Conservation (phyloP, 2,888 invertebrate species). For the Drosophila differens region DNA sequence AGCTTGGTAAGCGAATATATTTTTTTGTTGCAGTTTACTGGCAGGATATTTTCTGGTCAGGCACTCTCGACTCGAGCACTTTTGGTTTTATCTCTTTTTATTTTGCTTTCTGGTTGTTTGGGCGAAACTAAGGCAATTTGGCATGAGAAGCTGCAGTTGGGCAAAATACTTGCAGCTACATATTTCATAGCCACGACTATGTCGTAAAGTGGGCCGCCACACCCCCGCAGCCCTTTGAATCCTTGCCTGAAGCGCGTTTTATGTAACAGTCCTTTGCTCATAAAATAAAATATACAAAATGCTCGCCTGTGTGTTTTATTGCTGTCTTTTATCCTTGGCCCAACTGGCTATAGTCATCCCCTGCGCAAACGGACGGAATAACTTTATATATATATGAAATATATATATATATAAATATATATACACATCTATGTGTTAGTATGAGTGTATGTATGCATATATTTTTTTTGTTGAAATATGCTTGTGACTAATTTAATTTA, state of each 20-base stretch:
- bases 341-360: slow-evolving; percentile 21
- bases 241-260: slow-evolving; percentile 66
- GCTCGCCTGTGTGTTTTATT: slow-evolving; percentile 57
- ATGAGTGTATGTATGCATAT: slow-evolving; percentile 10
- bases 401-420: slow-evolving; percentile 15
- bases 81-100: slow-evolving; percentile 28
- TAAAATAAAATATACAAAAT: slow-evolving; percentile 68
- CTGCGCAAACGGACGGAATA: slow-evolving; percentile 12
- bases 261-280: slow-evolving; percentile 69
- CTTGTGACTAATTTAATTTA: slow-evolving; percentile 80
- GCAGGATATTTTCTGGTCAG: background rate
- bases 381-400: slow-evolving; percentile 43
- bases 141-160: slow-evolving; percentile 43
- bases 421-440: background rate
- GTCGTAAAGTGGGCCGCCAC: slow-evolving; percentile 57
- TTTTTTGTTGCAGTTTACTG: background rate
- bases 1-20: background rate
- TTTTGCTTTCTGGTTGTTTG: slow-evolving; percentile 9
- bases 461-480: slow-evolving; percentile 70
- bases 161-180: slow-evolving; percentile 43
- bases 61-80: background rate
- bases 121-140: slow-evolving; percentile 58
- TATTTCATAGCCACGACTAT: slow-evolving; percentile 38
- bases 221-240: slow-evolving; percentile 36
- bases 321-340: slow-evolving; percentile 67